Conservation (phyloP, 2,888 invertebrate species). For the Drosophila aldrichi region DNA sequence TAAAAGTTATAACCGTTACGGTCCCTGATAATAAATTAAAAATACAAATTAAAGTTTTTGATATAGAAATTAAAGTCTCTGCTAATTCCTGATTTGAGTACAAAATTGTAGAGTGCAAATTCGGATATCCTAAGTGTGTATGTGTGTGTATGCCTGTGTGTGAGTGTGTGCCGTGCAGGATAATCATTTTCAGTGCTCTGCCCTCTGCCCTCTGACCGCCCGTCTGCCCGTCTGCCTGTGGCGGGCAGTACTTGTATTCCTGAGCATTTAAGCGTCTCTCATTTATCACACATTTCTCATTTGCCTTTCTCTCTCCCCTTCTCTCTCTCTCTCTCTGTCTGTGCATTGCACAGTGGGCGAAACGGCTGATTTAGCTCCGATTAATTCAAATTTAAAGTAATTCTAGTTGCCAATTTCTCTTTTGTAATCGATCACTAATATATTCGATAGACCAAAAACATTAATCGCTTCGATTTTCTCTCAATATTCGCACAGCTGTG, state of each 20-base stretch:
- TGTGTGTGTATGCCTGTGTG: constrained; percentile 1
- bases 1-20: too few relatives aligned
- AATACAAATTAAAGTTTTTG: too few relatives aligned
- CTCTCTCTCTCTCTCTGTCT: neutral
- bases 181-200: constrained; percentile 48
- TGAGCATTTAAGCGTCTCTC: constrained; percentile 70
- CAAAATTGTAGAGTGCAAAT: neutral
- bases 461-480: too few relatives aligned
- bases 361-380: too few relatives aligned
- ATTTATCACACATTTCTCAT: constrained; percentile 79
- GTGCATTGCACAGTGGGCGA: too few relatives aligned
- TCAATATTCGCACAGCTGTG: too few relatives aligned
- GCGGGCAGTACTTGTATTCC: constrained; percentile 43
- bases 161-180: constrained; percentile 28
- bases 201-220: constrained; percentile 4
- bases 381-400: too few relatives aligned
- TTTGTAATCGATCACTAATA: too few relatives aligned
- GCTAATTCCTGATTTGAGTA: neutral
- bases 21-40: too few relatives aligned
- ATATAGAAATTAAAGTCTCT: neutral
- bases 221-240: constrained; percentile 20
- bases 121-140: constrained; percentile 22
- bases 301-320: constrained; percentile 43
- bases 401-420: too few relatives aligned
- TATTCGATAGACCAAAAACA: too few relatives aligned